A percentile compares a stretch with the other conserved stretches of the same genome.
Evolutionary conservation across 2,888 invertebrate genomes (phyloP).

Genomic region (Plemyria rubiginata): DNA sequence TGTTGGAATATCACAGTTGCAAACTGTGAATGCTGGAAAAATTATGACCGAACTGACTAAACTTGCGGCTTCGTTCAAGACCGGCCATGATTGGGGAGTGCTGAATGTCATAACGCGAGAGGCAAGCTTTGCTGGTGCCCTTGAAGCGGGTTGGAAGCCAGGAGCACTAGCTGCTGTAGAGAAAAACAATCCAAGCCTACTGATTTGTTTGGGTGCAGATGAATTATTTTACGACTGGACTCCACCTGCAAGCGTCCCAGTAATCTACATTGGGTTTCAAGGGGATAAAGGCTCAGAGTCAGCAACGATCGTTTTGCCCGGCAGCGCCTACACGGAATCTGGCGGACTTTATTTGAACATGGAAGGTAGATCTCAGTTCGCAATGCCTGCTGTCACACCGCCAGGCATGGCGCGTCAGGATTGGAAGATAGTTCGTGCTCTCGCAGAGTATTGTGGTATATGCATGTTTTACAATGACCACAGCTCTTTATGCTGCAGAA

Average conservation of each 20-base stretch:
- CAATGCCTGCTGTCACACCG: conserved; percentile 93
- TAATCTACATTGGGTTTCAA: conserved; percentile 97
- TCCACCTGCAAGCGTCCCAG: conserved; percentile 90
- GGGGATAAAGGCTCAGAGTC: conserved; percentile 96
- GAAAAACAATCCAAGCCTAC: conserved; percentile 88
- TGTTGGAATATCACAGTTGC: conserved; percentile 65
- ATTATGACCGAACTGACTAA: conserved; percentile 55
- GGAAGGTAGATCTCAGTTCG: conserved; percentile 97
- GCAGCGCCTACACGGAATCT: conserved; percentile 98
- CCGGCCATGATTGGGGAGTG: conserved; percentile 70
- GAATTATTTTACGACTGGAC: conserved; percentile 90
- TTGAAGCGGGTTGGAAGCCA: conserved; percentile 96
- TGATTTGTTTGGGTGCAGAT: conserved; percentile 97
- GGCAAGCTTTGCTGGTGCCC: conserved; percentile 96
- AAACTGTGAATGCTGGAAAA: conserved; percentile 42
- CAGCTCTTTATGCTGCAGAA: conserved; percentile 54
- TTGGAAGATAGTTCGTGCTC: conserved; percentile 95
- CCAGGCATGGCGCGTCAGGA: conserved; percentile 97
- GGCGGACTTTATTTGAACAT: conserved; percentile 97
- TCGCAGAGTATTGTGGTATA: conserved; percentile 66
- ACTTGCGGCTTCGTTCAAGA: conserved; percentile 38
- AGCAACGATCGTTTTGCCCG: conserved; percentile 96
- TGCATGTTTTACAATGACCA: conserved; percentile 61
- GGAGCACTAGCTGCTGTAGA: conserved; percentile 86
- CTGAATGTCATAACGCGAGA: conserved; percentile 96